phyloP scores from a whole-genome alignment of 2,113 vertebrate species.

The Anseranas semipalmata region DNA sequence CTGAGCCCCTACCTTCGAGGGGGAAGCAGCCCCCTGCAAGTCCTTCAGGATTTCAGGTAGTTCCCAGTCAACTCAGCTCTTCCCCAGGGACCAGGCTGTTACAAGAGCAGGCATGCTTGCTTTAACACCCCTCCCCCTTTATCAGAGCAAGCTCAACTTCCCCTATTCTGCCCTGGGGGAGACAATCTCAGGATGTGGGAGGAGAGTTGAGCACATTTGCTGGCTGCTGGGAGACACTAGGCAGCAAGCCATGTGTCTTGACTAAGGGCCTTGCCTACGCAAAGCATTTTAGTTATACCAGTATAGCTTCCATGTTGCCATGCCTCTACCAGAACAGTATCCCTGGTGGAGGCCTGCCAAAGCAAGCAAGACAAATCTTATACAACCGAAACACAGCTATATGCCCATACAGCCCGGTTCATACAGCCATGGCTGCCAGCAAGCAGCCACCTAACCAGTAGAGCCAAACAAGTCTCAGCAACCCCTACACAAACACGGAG shows the following conservation, averaged over 20 bases:
- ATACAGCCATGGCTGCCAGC: not conserved
- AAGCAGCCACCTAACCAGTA: not conserved
- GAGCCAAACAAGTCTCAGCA: not conserved
- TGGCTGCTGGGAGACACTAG: constrained; percentile 64
- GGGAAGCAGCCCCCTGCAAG: not conserved
- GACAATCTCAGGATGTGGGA: constrained; percentile 73
- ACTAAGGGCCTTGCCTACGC: constrained; percentile 61
- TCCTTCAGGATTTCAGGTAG: not conserved
- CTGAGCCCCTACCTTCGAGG: not conserved
- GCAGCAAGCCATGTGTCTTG: constrained; percentile 52
- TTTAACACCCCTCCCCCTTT: constrained; percentile 67
- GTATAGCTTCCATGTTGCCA: constrained; percentile 26
- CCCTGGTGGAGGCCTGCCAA: not conserved
- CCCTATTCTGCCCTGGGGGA: constrained; percentile 68
- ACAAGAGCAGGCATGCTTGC: constrained; percentile 26
- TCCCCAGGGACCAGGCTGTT: not conserved
- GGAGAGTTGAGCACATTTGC: constrained; percentile 53
- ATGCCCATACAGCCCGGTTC: not conserved
- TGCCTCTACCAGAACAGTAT: not conserved
- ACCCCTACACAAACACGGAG: not conserved
- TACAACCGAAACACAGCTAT: not conserved
- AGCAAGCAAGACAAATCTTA: not conserved
- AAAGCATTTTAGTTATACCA: not conserved
- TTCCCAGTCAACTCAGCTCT: not conserved
- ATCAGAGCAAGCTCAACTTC: constrained; percentile 58